phyloP scores from a whole-genome alignment of 2,797 vertebrate genomes.

The Lithobates sylvaticus region DNA sequence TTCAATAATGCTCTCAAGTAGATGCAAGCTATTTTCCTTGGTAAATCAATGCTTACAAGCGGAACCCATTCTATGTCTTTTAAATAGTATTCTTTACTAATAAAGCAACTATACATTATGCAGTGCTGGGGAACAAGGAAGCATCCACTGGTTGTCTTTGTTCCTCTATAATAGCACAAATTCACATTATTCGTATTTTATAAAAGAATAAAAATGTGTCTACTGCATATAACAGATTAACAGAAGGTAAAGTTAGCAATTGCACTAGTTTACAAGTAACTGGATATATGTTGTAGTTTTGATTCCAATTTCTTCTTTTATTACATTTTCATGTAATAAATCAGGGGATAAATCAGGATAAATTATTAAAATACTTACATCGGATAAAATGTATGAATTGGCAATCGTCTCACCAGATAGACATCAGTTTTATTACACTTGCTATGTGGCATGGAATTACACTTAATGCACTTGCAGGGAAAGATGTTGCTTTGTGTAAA shows the following conservation, averaged over 20 bases:
- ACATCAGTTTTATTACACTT: too few species aligned
- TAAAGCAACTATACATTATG: not conserved
- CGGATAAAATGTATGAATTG: too few species aligned
- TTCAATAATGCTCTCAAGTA: conserved; percentile 29
- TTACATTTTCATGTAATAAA: not conserved
- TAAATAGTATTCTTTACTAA: not conserved
- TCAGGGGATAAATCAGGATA: not conserved
- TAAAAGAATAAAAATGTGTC: not conserved
- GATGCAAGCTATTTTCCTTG: conserved; percentile 23
- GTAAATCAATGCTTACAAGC: conserved; percentile 14
- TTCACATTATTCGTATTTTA: not conserved
- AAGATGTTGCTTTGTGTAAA: too few species aligned
- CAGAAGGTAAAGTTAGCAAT: too few species aligned
- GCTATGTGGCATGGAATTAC: too few species aligned
- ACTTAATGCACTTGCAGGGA: too few species aligned
- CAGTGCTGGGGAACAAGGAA: not conserved
- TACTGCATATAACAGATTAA: not conserved
- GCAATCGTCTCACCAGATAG: too few species aligned
- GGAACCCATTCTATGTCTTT: conserved; percentile 19
- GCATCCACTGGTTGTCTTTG: not conserved
- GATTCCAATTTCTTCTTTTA: not conserved
- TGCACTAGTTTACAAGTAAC: too few species aligned
- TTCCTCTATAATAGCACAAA: not conserved
- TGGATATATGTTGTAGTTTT: not conserved
- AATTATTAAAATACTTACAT: too few species aligned